Percentiles rank a stretch among this genome's conserved stretches.
phyloP scores from a whole-genome alignment of 2,113 vertebrate species.

The Mugil cephalus region DNA sequence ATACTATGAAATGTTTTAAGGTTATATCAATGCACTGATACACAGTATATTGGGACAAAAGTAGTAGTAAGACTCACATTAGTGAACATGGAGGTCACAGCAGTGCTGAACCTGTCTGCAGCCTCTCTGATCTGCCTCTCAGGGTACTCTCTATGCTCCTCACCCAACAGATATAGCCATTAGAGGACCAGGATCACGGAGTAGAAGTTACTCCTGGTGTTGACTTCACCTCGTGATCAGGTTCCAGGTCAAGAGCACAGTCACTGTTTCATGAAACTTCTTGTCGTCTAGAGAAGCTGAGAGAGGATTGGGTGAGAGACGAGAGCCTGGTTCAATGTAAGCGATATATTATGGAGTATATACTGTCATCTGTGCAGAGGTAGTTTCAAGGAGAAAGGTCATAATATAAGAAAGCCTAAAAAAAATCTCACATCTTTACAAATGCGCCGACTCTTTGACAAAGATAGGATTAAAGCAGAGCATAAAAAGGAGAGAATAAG shows the following conservation, averaged over 20 bases:
- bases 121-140: conserved; percentile 95
- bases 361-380: neutral
- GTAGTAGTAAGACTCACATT: conserved; percentile 59
- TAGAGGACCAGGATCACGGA: conserved; percentile 95
- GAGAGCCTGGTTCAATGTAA: conserved; percentile 16
- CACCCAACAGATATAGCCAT: conserved; percentile 90
- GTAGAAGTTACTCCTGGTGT: conserved; percentile 91
- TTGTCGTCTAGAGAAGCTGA: conserved; percentile 2
- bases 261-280: conserved; percentile 91
- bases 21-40: neutral
- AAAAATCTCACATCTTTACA: neutral
- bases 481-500: neutral
- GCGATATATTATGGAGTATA: neutral
- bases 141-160: conserved; percentile 89
- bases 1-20: neutral
- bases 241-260: conserved; percentile 90
- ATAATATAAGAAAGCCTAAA: neutral
- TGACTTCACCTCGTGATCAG: conserved; percentile 92
- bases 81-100: conserved; percentile 91
- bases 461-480: neutral
- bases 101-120: conserved; percentile 93
- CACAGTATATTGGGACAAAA: neutral
- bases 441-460: conserved; percentile 20
- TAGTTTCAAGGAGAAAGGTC: neutral
- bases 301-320: neutral